Evolutionary conservation across 2,113 vertebrate genomes (phyloP).

Genomic region (Scopus umbretta): DNA sequence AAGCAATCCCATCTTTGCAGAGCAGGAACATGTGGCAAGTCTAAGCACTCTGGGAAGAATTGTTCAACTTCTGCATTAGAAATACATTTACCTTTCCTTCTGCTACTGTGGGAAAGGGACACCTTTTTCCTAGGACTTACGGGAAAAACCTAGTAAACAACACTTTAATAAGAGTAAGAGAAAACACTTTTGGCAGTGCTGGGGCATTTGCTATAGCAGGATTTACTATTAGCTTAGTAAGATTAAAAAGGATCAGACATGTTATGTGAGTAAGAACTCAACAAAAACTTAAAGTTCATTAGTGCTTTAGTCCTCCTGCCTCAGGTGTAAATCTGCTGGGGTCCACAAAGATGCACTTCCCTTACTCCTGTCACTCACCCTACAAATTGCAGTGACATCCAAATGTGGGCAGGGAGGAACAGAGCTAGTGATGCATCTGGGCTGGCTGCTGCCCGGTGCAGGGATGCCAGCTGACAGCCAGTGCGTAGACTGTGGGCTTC

Average conservation of each 20-base stretch:
- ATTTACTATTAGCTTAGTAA: constrained; percentile 5
- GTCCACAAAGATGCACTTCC: background rate
- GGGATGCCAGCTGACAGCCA: background rate
- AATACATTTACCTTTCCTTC: background rate
- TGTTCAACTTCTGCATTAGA: background rate
- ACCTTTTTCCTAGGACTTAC: background rate
- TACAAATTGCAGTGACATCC: background rate
- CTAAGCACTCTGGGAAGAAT: background rate
- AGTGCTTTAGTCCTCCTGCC: background rate
- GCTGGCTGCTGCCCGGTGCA: background rate
- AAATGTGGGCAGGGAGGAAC: background rate
- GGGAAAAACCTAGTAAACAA: background rate
- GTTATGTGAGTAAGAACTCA: constrained; percentile 9
- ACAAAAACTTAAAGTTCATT: background rate
- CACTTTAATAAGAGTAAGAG: background rate
- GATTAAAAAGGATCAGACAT: constrained; percentile 46
- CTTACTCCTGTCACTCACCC: background rate
- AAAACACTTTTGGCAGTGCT: background rate
- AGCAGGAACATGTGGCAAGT: background rate
- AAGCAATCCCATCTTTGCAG: background rate
- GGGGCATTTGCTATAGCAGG: background rate
- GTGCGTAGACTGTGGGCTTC: background rate
- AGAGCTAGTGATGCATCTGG: background rate
- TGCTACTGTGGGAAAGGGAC: background rate
- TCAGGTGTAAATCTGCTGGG: background rate